phyloP scores from a whole-genome alignment of 2,888 invertebrate genomes.

The Eupithecia tripunctaria region DNA sequence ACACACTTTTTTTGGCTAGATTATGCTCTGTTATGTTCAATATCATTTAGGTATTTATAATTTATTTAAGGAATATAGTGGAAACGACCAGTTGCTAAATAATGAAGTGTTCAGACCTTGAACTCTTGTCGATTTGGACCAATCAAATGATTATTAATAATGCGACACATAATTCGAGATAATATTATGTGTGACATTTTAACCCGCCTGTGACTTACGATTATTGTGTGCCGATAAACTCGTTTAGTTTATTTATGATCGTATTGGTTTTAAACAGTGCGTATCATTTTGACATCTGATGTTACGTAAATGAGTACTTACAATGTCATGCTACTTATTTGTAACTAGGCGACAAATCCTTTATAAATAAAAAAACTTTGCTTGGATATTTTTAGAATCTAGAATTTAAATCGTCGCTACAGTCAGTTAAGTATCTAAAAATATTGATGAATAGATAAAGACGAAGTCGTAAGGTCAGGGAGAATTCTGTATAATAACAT shows the following conservation, averaged over 20 bases:
- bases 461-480: too few relatives aligned
- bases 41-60: background rate
- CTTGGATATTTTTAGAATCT: too few relatives aligned
- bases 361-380: too few relatives aligned
- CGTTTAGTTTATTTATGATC: conserved; percentile 25
- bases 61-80: background rate
- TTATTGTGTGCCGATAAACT: conserved; percentile 21
- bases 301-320: background rate
- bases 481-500: too few relatives aligned
- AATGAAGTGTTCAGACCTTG: conserved; percentile 11
- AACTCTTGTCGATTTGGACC: conserved; percentile 16
- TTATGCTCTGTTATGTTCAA: background rate
- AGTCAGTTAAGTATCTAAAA: too few relatives aligned
- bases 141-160: conserved; percentile 17
- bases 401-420: too few relatives aligned
- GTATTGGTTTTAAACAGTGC: conserved; percentile 16
- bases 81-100: background rate
- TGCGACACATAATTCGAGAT: conserved; percentile 12
- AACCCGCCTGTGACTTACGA: conserved; percentile 17
- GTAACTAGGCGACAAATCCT: background rate
- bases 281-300: conserved; percentile 10
- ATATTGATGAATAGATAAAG: too few relatives aligned
- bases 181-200: conserved; percentile 25
- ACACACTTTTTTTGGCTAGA: background rate
- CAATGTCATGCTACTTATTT: background rate